Evolutionary conservation across 2,113 vertebrate species (phyloP).

Genomic region (Brachypteracias leptosomus): DNA sequence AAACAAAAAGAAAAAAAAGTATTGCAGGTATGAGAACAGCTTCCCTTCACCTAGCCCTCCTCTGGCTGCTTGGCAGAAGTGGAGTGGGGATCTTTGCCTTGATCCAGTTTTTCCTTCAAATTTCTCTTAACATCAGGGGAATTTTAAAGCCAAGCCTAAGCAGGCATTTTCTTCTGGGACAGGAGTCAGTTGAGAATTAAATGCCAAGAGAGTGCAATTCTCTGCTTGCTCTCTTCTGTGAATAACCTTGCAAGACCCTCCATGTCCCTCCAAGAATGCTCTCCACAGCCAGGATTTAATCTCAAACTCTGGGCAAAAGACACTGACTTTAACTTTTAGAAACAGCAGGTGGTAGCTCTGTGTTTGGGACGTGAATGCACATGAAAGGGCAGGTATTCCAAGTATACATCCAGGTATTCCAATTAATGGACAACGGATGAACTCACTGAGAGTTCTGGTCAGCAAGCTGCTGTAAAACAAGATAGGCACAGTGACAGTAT

Average conservation of each 20-base stretch:
- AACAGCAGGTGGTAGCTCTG: background rate
- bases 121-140: background rate
- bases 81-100: background rate
- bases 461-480: background rate
- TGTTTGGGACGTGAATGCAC: background rate
- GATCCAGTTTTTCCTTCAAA: background rate
- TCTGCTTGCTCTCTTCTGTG: background rate
- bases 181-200: background rate
- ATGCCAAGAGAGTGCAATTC: background rate
- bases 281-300: background rate
- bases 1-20: background rate
- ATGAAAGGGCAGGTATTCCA: background rate
- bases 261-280: too few relatives aligned
- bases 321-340: background rate
- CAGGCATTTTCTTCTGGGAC: background rate
- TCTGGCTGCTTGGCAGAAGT: background rate
- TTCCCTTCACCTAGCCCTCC: background rate
- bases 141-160: background rate
- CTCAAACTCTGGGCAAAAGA: background rate
- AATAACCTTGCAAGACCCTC: background rate
- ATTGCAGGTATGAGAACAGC: background rate
- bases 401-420: background rate
- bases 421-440: background rate
- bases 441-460: background rate
- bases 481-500: background rate